phyloP scores from a whole-genome alignment of 2,888 invertebrate species.

The Nycteola revayana region DNA sequence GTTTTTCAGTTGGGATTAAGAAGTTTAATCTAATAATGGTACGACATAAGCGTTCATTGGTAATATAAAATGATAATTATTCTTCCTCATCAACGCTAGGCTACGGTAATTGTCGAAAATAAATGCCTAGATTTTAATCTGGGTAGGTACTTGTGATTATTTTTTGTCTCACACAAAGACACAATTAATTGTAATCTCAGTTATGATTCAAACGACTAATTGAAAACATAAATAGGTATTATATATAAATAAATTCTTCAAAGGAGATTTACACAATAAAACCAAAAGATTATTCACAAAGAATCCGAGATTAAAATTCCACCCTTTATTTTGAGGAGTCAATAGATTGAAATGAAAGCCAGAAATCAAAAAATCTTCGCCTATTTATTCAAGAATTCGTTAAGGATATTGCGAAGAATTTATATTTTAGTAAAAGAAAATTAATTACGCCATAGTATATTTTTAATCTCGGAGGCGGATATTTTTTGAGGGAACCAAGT shows the following conservation, averaged over 20 bases:
- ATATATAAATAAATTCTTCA: conserved; percentile 20
- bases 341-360: conserved; percentile 60
- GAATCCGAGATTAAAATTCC: conserved; percentile 61
- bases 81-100: too few species aligned
- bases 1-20: too few species aligned
- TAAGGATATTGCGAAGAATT: conserved; percentile 28
- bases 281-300: conserved; percentile 36
- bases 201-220: conserved; percentile 14
- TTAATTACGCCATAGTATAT: neutral
- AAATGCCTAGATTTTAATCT: too few species aligned
- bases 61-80: too few species aligned
- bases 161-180: too few species aligned
- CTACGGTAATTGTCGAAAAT: too few species aligned
- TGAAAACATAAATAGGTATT: conserved; percentile 23
- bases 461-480: neutral
- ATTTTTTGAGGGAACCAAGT: too few species aligned
- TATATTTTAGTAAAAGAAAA: too few species aligned
- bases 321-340: conserved; percentile 56
- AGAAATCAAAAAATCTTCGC: conserved; percentile 48
- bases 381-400: conserved; percentile 45
- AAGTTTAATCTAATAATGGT: too few species aligned
- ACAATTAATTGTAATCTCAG: too few species aligned
- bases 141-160: too few species aligned
- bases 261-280: conserved; percentile 26
- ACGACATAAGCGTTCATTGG: too few species aligned